phyloP scores from a whole-genome alignment of 37 sponge, comb jelly and placozoan species.

The Agelas oroides region DNA sequence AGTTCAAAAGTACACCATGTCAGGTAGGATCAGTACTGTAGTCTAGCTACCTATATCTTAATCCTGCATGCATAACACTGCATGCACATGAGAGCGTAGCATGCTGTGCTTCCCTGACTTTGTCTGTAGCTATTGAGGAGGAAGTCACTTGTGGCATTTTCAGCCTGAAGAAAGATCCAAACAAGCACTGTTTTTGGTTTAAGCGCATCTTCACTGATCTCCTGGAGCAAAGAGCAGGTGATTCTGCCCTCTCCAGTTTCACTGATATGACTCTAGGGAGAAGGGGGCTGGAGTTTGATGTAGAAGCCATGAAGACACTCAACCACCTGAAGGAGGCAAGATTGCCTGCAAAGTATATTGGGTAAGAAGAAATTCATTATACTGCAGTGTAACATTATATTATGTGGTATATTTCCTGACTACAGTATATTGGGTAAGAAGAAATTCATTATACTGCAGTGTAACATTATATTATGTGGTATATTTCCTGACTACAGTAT shows the following conservation, averaged over 20 bases:
- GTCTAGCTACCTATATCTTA: no score
- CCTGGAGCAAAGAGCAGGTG: conserved; percentile 47
- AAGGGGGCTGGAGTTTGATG: conserved; percentile 71
- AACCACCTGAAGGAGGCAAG: conserved; percentile 80
- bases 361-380: conserved; percentile 22
- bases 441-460: no score
- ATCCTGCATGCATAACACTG: no score
- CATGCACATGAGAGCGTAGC: neutral
- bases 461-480: neutral
- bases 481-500: no score
- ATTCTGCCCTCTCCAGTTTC: conserved; percentile 40
- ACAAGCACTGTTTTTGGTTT: conserved; percentile 76
- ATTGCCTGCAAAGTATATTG: conserved; percentile 82
- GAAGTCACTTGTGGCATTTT: conserved; percentile 81
- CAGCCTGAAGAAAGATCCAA: conserved; percentile 54
- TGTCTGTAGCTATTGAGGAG: conserved; percentile 52
- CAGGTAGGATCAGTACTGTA: conserved; percentile 55
- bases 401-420: neutral
- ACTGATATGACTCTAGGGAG: conserved; percentile 51
- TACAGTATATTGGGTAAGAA: no score
- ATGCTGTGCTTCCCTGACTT: neutral
- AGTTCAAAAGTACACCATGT: conserved; percentile 65
- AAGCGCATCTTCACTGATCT: conserved; percentile 77
- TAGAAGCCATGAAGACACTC: conserved; percentile 58
- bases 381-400: neutral